Evolutionary conservation across 2,113 vertebrate species (phyloP), one percentile per base, ranked within the genome.

Genomic region (Triplophysa rosa): DNA sequence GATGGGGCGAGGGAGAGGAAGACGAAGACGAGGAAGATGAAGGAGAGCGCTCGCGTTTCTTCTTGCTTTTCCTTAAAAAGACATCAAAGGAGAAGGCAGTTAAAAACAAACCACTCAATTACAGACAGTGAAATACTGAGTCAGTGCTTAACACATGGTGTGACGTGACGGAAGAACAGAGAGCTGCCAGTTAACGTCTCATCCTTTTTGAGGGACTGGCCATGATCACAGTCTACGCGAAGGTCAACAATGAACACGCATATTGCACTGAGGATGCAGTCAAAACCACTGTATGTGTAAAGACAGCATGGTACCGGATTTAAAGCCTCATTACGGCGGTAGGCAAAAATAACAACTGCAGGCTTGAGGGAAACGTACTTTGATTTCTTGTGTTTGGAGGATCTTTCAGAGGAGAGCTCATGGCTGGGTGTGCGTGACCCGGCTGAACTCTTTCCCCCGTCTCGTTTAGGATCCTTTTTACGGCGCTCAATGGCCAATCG

Each of bases 401-500:
- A 93, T 92, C 98, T 99, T 88, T 98, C 97, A 63, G 95, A 66
- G 88, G 97, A 98, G 86, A 93, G 92, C 88, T 98, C 97, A 83
- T 94, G 93, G 71, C 96, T 98, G n/a, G 96, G 96, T 70, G 96
- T 96, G 75, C 94, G 92, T 24, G 97, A 98, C 86, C 97, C 97
- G 86, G 92, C 95, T 0, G 96, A 96, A 85, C 96, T 95, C 88
- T 94, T 92, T 79, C 91, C 96, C 47, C 95, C 95, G 80, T 96
- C 96, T 0, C 94, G 94, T 88, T 96, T 98, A 91, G 89, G 86
- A 69, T 96, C 95, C 93, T 95, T 97, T 95, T 97, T 98, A 88
- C 96, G 95, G 81, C 95, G 95, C 86, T 98, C 96, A 91, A 97
- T 98, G 92, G 98, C 98, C 94, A 97, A 94, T 84, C 96, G 95